Evolutionary conservation across 2,113 vertebrate species (phyloP).

Genomic region (Ifrita kowaldi): DNA sequence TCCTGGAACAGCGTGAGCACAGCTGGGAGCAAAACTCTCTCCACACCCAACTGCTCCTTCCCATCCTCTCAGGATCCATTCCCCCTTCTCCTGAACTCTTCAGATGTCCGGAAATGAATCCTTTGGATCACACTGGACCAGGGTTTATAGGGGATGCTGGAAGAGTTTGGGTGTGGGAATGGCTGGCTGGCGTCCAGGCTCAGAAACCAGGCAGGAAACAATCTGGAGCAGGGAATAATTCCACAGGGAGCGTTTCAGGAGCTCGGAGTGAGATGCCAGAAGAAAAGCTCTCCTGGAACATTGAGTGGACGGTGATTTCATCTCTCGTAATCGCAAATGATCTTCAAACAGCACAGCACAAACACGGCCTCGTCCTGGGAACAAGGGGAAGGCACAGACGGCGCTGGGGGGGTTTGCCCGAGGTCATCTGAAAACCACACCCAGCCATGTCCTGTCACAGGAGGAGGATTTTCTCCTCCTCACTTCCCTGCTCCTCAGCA

Average conservation of each 20-base stretch:
- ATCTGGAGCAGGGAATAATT: not conserved
- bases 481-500: not conserved
- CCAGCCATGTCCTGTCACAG: fast-evolving
- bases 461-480: not conserved
- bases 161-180: not conserved
- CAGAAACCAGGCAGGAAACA: not conserved
- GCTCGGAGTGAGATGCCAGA: fast-evolving
- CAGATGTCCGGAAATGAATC: not conserved
- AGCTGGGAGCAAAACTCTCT: not conserved
- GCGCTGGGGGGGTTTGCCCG: not conserved
- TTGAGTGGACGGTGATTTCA: fast-evolving
- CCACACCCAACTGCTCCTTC: not conserved
- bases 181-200: not conserved
- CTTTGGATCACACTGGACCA: fast-evolving
- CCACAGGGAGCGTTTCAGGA: not conserved
- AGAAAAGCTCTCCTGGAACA: not conserved
- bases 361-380: not conserved
- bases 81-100: not conserved
- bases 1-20: not conserved
- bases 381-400: not conserved
- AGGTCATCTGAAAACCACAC: not conserved
- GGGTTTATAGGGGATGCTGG: fast-evolving
- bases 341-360: not conserved
- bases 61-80: not conserved
- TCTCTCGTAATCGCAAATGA: fast-evolving